Base-by-base conservation (phyloP, 2,113 vertebrate genomes). In the Indri indri region DNA sequence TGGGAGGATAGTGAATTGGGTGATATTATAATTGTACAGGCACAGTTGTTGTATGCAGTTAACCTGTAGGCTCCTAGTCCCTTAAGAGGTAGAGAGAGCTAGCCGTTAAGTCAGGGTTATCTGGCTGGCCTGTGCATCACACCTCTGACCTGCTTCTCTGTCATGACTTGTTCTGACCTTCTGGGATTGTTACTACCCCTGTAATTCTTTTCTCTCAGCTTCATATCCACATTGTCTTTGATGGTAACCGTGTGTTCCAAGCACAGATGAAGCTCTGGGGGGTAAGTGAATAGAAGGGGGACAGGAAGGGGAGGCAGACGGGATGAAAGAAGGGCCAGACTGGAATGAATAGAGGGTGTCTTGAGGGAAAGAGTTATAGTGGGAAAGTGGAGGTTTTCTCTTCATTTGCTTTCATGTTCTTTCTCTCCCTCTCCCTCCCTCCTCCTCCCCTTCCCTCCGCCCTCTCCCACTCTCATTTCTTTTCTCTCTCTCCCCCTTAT, bases 191-290 rank as follows among this genome's bases (percentile, higher is more conserved):
- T 95, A 93, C 77, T 88, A 92, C 22, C 37, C 61, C 81, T 97
- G 68, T 95, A 66, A 96, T 89, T 93, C 92, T 98, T 97, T 88
- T 95, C 92, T 92, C 96, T 92, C 97, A 99, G 99, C 97, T 99
- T 95, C 99, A 99, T 0, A 98, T 99, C 98, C 99, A 99, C 27
- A 73, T 99, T 93, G 98, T 99, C 98, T 99, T 99, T 98, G 99
- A 99, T 95, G 99, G 98, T 17, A 98, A 99, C 83, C 99, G 99
- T 97, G 95, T 99, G 63, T 99, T 99, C 98, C 99, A 98, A 96
- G 98, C 98, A 71, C 98, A 99, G 71, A 98, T 99, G 97, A 99
- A 99, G 95, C 98, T 99, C 73, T 99, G 99, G 99, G 99, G 99
- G 98, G 99, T 99, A 98, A 99, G 99, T 99, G 96, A 85, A 50